Base-by-base conservation (phyloP, 1,140 invertebrate species). In the Zaprionus taronus region DNA sequence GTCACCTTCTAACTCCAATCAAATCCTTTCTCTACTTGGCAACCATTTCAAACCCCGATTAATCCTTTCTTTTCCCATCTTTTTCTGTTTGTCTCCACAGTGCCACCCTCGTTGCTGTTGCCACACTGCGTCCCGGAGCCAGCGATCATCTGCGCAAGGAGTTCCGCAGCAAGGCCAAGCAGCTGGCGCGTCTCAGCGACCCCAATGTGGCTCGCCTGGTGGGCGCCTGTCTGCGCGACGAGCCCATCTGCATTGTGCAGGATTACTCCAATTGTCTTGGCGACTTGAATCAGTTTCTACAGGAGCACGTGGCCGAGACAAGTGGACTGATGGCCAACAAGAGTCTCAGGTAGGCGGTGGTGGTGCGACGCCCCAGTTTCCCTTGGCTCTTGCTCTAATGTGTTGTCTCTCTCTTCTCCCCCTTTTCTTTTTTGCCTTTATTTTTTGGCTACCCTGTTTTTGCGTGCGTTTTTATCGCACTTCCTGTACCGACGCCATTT, bases 161-260 rank as follows among this genome's bases (percentile, higher is more conserved):
- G 79, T 95, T 96, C 92, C 93, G 94, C 82, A 85, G 93, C 85
- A 97, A 98, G 92, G 96, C 97, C 57, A 95, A 95, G 83, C 95
- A 95, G 57, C 93, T 98, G 90, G 95, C 95, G 12, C 94, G 95
- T 73, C 94, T 98, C 15, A 94, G 94, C 75, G 96, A 98, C 93
- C 94, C 95, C 15, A 97, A 98, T 93, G 95, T 98, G 77, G 95
- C 96, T 36, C 94, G 94, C 47, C 93, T 98, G 65, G 94, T 98
- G 26, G 97, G 97, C 41, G 96, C 96, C 64, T 96, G 96, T 76
- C 94, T 97, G 79, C 93, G 94, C 28, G 94, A 96, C 66, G 96
- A 97, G 80, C 96, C 96, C 22, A 94, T 96, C 69, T 95, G 95
- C 91, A 93, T 95, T 77, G 94, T 96, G 61, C 93, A 95, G 77